Evolutionary conservation across 2,888 invertebrate species (phyloP).

Genomic region (Caradrina kadenii): DNA sequence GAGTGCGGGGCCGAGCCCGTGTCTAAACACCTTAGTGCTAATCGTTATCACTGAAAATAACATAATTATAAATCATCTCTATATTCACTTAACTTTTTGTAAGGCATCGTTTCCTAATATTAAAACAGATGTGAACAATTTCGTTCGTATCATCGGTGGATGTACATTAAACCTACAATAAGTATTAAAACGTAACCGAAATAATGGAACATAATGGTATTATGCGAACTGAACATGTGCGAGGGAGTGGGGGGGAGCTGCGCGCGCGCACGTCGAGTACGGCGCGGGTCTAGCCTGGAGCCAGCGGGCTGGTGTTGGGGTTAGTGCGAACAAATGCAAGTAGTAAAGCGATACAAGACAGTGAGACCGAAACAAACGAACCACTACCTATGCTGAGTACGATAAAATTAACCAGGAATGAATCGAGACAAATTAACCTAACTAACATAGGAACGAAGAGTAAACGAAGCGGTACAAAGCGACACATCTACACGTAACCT

Average conservation of each 20-base stretch:
- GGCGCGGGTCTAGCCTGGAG: no score
- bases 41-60: conserved; percentile 89
- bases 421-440: conserved; percentile 87
- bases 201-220: conserved; percentile 74
- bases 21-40: conserved; percentile 82
- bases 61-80: conserved; percentile 88
- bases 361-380: conserved; percentile 73
- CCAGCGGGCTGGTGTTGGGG: conserved; percentile 43
- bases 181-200: conserved; percentile 75
- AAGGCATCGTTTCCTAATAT: conserved; percentile 89
- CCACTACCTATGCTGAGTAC: conserved; percentile 67
- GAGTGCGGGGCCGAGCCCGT: conserved; percentile 80
- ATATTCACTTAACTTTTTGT: conserved; percentile 88
- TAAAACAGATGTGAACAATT: conserved; percentile 85
- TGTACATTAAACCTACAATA: conserved; percentile 85
- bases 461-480: conserved; percentile 74
- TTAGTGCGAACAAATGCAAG: conserved; percentile 62
- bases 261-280: background rate
- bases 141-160: conserved; percentile 86
- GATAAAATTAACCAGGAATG: conserved; percentile 81
- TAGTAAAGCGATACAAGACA: conserved; percentile 64
- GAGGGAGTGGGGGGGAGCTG: conserved; percentile 31
- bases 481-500: conserved; percentile 83
- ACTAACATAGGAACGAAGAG: conserved; percentile 87
- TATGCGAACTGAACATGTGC: conserved; percentile 70